These are phyloP conservation scores for Eutolmus rufibarbis DNA, from an alignment of 2,888 invertebrate genomes.

Conservation along the genomic window DNA sequence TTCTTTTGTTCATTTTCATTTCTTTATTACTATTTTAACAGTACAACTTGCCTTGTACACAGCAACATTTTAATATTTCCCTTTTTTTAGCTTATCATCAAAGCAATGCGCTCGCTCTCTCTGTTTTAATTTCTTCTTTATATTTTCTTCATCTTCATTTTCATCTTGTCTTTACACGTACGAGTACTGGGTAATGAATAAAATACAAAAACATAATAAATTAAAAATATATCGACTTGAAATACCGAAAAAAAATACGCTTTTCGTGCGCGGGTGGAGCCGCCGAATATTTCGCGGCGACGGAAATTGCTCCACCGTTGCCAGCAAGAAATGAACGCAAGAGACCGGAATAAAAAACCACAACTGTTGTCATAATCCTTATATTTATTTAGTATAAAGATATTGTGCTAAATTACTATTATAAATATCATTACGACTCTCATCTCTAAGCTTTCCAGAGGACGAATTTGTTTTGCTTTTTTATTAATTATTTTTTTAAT, in stretches of 20 bases:
- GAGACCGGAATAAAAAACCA: conserved; percentile 24
- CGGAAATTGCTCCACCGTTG: not conserved
- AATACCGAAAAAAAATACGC: not conserved
- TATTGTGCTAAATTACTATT: conserved; percentile 39
- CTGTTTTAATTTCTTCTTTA: not conserved
- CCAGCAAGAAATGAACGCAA: not conserved
- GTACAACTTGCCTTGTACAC: conserved; percentile 32
- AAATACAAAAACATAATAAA: not conserved
- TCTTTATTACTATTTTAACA: conserved; percentile 30
- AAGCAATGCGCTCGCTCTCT: conserved; percentile 28
- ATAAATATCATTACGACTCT: conserved; percentile 35
- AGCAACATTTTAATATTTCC: conserved; percentile 26
- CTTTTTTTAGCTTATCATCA: conserved; percentile 14
- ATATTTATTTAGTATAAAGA: conserved; percentile 38
- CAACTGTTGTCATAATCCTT: conserved; percentile 36
- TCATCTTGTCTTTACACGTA: not conserved
- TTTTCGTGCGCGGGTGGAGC: not conserved
- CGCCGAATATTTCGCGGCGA: not conserved
- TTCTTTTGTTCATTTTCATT: conserved; percentile 6
- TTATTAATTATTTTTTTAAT: conserved; percentile 6
- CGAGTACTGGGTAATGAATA: not conserved
- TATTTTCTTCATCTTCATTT: not conserved
- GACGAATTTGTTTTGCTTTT: conserved; percentile 35
- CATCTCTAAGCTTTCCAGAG: conserved; percentile 33
- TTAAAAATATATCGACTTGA: not conserved